A percentile compares a stretch with the other conserved stretches of the same genome.
phyloP scores from a whole-genome alignment of 2,113 vertebrate genomes.

The Myrmecophaga tridactyla region DNA sequence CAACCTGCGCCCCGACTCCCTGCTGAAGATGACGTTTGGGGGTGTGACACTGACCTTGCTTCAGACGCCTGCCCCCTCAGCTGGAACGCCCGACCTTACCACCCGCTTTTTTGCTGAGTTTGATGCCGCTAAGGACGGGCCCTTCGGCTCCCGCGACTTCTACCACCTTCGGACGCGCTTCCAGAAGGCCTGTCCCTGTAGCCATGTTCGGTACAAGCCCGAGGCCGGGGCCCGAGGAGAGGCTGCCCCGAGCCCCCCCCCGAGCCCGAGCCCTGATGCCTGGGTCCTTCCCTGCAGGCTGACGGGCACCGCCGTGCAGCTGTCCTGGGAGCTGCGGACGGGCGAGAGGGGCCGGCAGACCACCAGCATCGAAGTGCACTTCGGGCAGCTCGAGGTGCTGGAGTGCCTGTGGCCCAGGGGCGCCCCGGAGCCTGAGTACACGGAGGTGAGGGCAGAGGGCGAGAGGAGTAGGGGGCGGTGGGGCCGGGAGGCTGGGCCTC shows the following conservation, averaged over 20 bases:
- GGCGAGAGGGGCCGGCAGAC: constrained; percentile 75
- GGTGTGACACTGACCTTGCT: constrained; percentile 90
- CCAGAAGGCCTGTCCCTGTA: constrained; percentile 89
- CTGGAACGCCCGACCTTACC: constrained; percentile 81
- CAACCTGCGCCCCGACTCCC: constrained; percentile 86
- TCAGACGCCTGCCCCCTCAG: constrained; percentile 77
- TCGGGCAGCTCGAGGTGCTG: constrained; percentile 91
- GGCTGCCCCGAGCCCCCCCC: background rate
- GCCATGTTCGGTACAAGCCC: constrained; percentile 88
- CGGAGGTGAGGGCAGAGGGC: constrained; percentile 82
- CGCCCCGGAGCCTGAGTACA: constrained; percentile 79
- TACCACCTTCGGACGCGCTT: constrained; percentile 86
- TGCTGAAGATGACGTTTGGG: constrained; percentile 89
- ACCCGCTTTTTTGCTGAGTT: constrained; percentile 88
- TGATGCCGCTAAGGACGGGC: constrained; percentile 86
- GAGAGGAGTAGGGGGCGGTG: fast-evolving
- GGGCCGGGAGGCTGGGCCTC: background rate
- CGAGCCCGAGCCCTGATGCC: background rate
- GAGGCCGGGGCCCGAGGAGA: background rate
- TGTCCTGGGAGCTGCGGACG: constrained; percentile 86
- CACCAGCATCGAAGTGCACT: constrained; percentile 86
- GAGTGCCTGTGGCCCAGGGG: constrained; percentile 88
- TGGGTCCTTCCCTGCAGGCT: constrained; percentile 76
- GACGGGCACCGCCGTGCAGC: constrained; percentile 89
- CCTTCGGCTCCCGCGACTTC: constrained; percentile 91